Evolutionary conservation across 2,113 vertebrate genomes (phyloP), one percentile per base, ranked within the genome.

Genomic region (Festucalex cinctus): DNA sequence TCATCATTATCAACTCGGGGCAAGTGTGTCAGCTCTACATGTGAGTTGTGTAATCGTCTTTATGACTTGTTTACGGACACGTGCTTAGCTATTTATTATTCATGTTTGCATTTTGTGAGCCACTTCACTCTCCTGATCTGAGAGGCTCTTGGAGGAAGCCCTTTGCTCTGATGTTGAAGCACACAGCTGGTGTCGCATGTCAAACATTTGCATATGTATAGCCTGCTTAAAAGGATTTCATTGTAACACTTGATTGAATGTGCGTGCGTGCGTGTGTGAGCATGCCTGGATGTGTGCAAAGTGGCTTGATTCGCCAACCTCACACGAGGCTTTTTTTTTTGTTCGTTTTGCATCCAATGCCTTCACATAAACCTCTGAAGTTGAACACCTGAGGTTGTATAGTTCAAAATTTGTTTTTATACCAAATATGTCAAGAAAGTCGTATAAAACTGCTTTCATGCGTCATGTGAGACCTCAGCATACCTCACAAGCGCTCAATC

Each of bases 111-210:
- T 77, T 82, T 74, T 58, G 70, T 66, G 69, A 80, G 65, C 65
- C 76, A 74, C 73, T 88, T 75, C 71, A 35, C 41, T 56, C 56
- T 80, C 88, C 85, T 88, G 83, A 90, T 88, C 77, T 79, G 77
- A 85, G 85, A 84, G 77, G 76, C 59, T 79, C 79, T 46, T 48
- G 66, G 24, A 75, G 60, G 75, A 66, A 63, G 63, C 28, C 0
- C 22, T 24, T 62, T 43, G 44, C 72, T 83, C 71, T 81, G 81
- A 85, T 82, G 82, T 69, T 70, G 67, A 73, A 74, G 66, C 72
- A 61, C 74, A 78, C 77, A 73, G 68, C 67, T 59, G 56, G 46
- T 70, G 75, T 62, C 63, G 65, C 67, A 57, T 81, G 69, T 70
- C 54, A 49, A 2, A 32, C 58, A 83, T 86, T 85, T 81, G 85